These are phyloP conservation scores for Eira barbara DNA, from an alignment of 2,113 vertebrate genomes.

Conservation along the genomic window DNA sequence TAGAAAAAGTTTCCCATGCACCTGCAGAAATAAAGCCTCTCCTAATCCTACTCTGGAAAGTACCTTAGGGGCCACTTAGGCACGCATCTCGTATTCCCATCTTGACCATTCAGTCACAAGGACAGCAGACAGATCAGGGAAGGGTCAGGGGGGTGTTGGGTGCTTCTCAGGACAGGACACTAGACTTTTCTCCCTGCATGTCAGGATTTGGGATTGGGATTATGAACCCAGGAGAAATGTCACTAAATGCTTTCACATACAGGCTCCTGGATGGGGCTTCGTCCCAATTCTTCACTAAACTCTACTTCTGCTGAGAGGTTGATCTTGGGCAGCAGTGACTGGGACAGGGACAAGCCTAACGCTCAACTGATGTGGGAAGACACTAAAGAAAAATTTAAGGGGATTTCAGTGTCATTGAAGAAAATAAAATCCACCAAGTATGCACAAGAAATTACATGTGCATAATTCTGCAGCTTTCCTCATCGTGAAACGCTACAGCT, in stretches of 20 bases:
- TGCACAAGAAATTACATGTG: neutral
- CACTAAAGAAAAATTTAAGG: neutral
- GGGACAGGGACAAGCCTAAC: accelerated
- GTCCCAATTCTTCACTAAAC: neutral
- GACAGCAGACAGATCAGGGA: neutral
- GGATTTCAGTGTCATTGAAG: neutral
- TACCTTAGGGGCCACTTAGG: neutral
- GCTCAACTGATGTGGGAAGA: neutral
- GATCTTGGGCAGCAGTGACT: neutral
- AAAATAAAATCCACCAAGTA: neutral
- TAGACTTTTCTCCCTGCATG: neutral
- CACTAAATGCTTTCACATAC: neutral
- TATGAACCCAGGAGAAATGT: neutral
- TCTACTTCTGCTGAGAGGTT: neutral
- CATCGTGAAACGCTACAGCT: neutral
- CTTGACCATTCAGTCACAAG: neutral
- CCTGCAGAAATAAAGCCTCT: neutral
- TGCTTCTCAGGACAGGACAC: neutral
- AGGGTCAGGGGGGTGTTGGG: accelerated
- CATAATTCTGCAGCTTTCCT: neutral
- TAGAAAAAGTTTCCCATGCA: neutral
- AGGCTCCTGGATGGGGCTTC: neutral
- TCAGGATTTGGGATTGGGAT: neutral
- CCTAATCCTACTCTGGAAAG: neutral
- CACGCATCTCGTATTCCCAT: neutral